phyloP scores from a whole-genome alignment of 2,113 vertebrate species.

The Trematocara stigmaticum region DNA sequence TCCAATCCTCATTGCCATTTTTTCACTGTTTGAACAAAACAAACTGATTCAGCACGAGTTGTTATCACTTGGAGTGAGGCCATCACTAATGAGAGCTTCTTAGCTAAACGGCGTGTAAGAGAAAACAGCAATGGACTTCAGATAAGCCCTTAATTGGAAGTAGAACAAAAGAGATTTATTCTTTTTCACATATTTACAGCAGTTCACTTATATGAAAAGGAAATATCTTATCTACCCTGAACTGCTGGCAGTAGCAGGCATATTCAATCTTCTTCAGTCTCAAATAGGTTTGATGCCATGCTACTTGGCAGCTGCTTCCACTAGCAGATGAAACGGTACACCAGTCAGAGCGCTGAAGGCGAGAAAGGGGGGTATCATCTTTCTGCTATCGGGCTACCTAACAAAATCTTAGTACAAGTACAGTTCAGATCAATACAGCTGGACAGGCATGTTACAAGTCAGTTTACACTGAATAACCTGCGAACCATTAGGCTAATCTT shows the following conservation, averaged over 20 bases:
- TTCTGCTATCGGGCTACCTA: background rate
- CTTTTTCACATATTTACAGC: background rate
- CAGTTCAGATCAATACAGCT: background rate
- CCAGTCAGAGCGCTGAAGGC: background rate
- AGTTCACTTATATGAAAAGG: background rate
- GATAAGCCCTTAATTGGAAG: background rate
- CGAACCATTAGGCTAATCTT: background rate
- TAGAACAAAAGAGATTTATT: background rate
- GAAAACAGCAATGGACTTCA: background rate
- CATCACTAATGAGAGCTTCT: background rate
- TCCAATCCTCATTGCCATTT: background rate
- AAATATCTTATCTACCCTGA: background rate
- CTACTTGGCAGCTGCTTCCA: background rate
- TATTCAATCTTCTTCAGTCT: background rate
- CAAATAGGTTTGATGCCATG: background rate
- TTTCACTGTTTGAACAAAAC: background rate
- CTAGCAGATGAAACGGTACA: background rate
- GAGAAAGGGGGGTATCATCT: background rate
- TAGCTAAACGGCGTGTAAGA: background rate
- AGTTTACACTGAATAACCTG: background rate
- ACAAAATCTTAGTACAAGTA: background rate
- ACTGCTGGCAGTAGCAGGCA: background rate
- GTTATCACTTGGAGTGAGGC: background rate
- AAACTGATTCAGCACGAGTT: background rate
- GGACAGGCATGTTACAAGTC: background rate